Conservation (phyloP, 2,888 invertebrate genomes). For the Stenodera caucasica region DNA sequence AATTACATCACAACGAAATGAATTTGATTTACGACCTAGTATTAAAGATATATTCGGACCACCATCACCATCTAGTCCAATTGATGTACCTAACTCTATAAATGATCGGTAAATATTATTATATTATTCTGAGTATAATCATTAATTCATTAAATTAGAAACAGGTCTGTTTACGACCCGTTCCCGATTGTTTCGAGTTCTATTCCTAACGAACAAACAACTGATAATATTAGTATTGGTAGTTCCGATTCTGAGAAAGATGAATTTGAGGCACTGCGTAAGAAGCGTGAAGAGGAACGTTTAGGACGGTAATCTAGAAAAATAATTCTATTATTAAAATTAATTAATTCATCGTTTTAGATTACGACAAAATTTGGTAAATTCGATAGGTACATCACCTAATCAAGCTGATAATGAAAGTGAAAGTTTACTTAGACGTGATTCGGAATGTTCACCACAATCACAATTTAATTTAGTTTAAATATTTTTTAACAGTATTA, state of each 20-base stretch:
- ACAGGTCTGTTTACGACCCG: constrained; percentile 41
- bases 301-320: constrained; percentile 43
- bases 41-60: constrained; percentile 65
- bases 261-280: constrained; percentile 68
- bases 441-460: constrained; percentile 6
- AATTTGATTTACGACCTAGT: constrained; percentile 64
- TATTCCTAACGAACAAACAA: constrained; percentile 35
- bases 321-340: not conserved
- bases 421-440: constrained; percentile 11
- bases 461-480: constrained; percentile 10
- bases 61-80: constrained; percentile 52
- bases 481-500: constrained; percentile 18
- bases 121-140: constrained; percentile 17
- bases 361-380: constrained; percentile 39
- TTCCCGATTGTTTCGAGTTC: constrained; percentile 38
- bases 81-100: constrained; percentile 58
- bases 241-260: constrained; percentile 51
- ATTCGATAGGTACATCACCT: constrained; percentile 33
- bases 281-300: constrained; percentile 70
- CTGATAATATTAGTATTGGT: constrained; percentile 53
- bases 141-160: constrained; percentile 10
- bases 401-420: constrained; percentile 11
- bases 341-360: constrained; percentile 31
- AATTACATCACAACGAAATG: constrained; percentile 73
- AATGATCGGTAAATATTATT: constrained; percentile 37